phyloP scores from a whole-genome alignment of 2,888 invertebrate species.

The Megaustenia siamemsis region DNA sequence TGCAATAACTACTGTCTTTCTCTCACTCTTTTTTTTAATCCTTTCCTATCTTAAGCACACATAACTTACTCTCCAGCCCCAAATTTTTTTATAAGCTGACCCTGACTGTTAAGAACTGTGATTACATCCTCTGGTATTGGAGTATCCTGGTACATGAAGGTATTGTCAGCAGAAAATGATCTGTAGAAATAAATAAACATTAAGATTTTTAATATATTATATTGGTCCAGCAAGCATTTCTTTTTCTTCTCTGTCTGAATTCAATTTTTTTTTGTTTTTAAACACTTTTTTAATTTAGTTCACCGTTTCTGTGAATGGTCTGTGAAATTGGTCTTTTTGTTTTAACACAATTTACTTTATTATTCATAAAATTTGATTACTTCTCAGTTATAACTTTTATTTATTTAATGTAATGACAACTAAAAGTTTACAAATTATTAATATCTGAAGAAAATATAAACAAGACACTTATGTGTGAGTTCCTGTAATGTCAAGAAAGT shows the following conservation, averaged over 20 bases:
- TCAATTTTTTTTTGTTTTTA: too few relatives aligned
- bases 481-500: background rate
- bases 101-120: slow-evolving; percentile 89
- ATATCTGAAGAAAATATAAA: too few relatives aligned
- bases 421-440: too few relatives aligned
- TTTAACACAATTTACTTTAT: too few relatives aligned
- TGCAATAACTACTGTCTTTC: background rate
- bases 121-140: slow-evolving; percentile 92
- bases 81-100: slow-evolving; percentile 90
- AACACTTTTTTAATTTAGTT: too few relatives aligned
- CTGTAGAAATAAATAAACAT: slow-evolving; percentile 26
- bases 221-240: too few relatives aligned
- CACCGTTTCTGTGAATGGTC: too few relatives aligned
- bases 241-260: too few relatives aligned
- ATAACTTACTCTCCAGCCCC: slow-evolving; percentile 85
- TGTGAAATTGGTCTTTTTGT: too few relatives aligned
- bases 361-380: too few relatives aligned
- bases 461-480: background rate
- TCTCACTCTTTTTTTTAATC: background rate
- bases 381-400: too few relatives aligned
- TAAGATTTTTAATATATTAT: background rate
- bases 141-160: slow-evolving; percentile 43
- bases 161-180: slow-evolving; percentile 52
- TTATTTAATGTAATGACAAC: too few relatives aligned
- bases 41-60: background rate